Evolutionary conservation across 2,888 invertebrate species (phyloP).

Genomic region (Calameuta pallipes): DNA sequence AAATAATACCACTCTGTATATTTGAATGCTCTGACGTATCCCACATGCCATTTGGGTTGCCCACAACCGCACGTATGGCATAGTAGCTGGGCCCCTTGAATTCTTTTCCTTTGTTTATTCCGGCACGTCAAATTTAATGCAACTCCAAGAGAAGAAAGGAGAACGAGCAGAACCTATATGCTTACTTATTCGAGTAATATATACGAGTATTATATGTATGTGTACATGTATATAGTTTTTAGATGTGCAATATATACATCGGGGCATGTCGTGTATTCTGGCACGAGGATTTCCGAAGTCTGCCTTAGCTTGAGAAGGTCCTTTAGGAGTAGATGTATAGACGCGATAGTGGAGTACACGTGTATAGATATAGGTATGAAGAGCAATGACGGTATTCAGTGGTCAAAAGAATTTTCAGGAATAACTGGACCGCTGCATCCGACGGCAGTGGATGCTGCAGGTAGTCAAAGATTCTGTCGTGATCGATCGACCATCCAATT

Average conservation of each 20-base stretch:
- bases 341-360: neutral
- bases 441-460: neutral
- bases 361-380: neutral
- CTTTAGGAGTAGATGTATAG: neutral
- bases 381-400: neutral
- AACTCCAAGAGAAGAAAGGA: slow-evolving; percentile 24
- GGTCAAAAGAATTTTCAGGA: neutral
- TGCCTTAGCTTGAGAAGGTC: neutral
- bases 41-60: slow-evolving; percentile 55
- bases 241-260: neutral
- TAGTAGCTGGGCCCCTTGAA: slow-evolving; percentile 30
- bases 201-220: neutral
- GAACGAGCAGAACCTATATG: slow-evolving; percentile 2
- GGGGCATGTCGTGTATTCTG: neutral
- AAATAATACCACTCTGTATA: slow-evolving; percentile 63
- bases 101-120: slow-evolving; percentile 53
- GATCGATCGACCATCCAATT: neutral
- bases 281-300: neutral
- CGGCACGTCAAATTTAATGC: slow-evolving; percentile 48
- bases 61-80: slow-evolving; percentile 16
- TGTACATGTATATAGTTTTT: neutral
- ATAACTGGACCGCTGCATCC: neutral
- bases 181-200: slow-evolving; percentile 1
- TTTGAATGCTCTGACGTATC: slow-evolving; percentile 62
- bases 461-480: neutral